A percentile compares a stretch with the other conserved stretches of the same genome.
Conservation (phyloP, 2,888 invertebrate species). For the Ommatoiulus sabulosus region DNA sequence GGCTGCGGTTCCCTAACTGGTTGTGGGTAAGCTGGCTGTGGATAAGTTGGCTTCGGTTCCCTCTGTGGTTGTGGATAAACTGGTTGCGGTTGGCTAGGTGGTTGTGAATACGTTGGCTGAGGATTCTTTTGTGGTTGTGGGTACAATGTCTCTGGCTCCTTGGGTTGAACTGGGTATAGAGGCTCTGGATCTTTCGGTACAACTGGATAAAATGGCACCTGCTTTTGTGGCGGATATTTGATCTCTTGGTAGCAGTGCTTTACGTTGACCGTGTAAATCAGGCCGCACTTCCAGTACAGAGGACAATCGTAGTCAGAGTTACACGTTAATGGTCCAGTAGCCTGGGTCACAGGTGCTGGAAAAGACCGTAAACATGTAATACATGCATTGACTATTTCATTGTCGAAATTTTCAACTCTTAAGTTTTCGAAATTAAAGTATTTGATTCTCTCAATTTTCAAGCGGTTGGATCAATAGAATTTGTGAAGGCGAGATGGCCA, state of each 20-base stretch:
- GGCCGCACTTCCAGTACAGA: background rate
- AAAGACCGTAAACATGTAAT: background rate
- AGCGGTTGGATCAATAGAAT: too few species aligned
- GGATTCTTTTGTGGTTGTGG: background rate
- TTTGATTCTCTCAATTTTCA: too few species aligned
- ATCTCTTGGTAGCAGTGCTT: constrained; percentile 26
- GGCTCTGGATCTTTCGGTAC: constrained; percentile 34
- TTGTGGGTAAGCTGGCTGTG: too few species aligned
- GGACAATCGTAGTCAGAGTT: background rate
- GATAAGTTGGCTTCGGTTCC: too few species aligned
- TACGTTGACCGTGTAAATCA: background rate
- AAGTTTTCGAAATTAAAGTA: too few species aligned
- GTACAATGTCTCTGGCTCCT: background rate
- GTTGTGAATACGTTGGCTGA: too few species aligned
- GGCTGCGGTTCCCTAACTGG: too few species aligned
- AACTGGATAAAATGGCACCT: background rate
- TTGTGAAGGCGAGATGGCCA: too few species aligned
- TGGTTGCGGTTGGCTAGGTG: too few species aligned
- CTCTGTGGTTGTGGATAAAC: too few species aligned
- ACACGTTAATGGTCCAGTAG: background rate
- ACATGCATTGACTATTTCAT: too few species aligned
- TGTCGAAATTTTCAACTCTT: too few species aligned
- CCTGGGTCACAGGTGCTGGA: background rate
- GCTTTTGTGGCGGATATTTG: background rate
- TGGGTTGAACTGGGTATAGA: background rate